phyloP scores from a whole-genome alignment of 2,888 invertebrate genomes.

The Lasioglossum villosulum region DNA sequence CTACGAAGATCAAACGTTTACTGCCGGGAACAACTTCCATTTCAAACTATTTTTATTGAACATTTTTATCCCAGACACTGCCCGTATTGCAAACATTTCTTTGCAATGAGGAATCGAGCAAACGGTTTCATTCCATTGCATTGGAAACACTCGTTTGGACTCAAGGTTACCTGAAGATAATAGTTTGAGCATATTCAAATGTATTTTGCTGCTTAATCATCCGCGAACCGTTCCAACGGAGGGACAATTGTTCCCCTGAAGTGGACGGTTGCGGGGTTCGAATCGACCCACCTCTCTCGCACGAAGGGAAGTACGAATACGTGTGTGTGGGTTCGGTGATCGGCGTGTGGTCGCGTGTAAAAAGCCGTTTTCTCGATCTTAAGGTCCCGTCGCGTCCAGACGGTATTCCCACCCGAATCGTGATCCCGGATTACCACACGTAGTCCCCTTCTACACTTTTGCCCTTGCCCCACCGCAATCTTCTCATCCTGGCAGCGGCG shows the following conservation, averaged over 20 bases:
- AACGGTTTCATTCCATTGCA: neutral
- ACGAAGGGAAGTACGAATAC: neutral
- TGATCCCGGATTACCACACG: slow-evolving; percentile 65
- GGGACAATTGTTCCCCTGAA: neutral
- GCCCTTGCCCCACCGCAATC: slow-evolving; percentile 41
- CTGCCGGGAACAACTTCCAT: slow-evolving; percentile 17
- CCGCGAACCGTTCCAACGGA: neutral
- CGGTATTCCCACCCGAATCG: slow-evolving; percentile 65
- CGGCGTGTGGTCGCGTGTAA: slow-evolving; percentile 61
- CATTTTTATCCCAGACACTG: too few relatives aligned
- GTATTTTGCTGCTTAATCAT: neutral
- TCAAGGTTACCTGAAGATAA: too few relatives aligned
- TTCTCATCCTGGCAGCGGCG: slow-evolving; percentile 39
- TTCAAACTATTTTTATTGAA: neutral
- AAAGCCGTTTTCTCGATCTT: slow-evolving; percentile 56
- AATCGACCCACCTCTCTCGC: neutral
- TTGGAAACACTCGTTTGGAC: too few relatives aligned
- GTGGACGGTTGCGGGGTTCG: neutral
- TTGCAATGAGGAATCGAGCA: neutral
- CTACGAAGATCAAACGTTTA: slow-evolving; percentile 6
- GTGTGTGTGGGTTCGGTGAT: slow-evolving; percentile 29
- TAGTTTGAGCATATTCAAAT: too few relatives aligned
- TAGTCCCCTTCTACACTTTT: slow-evolving; percentile 27
- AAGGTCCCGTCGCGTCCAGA: slow-evolving; percentile 49
- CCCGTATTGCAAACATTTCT: neutral